A percentile compares a stretch with the other conserved stretches of the same genome.
These are phyloP conservation scores for Oncorhynchus tshawytscha DNA, from an alignment of 2,113 vertebrate genomes.

Conservation along the genomic window DNA sequence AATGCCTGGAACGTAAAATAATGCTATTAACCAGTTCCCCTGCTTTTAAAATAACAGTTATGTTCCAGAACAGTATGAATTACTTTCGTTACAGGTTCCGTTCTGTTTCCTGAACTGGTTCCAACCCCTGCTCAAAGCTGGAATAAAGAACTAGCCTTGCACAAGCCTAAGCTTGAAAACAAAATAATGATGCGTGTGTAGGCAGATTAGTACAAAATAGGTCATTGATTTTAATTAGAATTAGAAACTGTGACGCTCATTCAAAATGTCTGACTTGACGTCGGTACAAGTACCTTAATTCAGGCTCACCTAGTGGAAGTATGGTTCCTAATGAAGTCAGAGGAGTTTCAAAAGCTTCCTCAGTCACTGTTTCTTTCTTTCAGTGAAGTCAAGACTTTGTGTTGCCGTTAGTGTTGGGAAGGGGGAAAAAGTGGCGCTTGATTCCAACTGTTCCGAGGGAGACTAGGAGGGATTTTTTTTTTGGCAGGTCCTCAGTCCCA, in stretches of 20 bases:
- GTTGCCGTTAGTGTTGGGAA: slow-evolving; percentile 3
- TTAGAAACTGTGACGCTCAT: not conserved
- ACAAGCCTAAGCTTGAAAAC: no score
- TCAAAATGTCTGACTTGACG: not conserved
- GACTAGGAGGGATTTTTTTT: slow-evolving; percentile 35
- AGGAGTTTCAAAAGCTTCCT: not conserved
- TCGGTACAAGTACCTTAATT: not conserved
- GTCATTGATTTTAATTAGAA: no score
- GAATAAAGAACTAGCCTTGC: no score
- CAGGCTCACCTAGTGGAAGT: not conserved
- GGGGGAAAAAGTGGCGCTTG: not conserved
- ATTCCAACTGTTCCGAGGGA: not conserved
- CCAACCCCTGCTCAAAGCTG: no score
- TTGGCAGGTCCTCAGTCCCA: slow-evolving; percentile 58
- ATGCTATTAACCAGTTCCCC: no score
- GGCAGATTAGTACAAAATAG: no score
- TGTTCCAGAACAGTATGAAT: no score
- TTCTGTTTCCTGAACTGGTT: no score
- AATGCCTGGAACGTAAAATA: no score
- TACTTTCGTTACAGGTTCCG: no score
- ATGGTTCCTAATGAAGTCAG: not conserved
- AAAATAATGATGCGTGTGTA: no score
- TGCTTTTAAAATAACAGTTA: no score
- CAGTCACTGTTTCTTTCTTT: not conserved
- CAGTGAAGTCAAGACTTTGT: not conserved